A percentile compares a stretch with the other conserved stretches of the same genome.
Conservation (phyloP, 2,113 vertebrate genomes). For the Datnioides undecimradiatus region DNA sequence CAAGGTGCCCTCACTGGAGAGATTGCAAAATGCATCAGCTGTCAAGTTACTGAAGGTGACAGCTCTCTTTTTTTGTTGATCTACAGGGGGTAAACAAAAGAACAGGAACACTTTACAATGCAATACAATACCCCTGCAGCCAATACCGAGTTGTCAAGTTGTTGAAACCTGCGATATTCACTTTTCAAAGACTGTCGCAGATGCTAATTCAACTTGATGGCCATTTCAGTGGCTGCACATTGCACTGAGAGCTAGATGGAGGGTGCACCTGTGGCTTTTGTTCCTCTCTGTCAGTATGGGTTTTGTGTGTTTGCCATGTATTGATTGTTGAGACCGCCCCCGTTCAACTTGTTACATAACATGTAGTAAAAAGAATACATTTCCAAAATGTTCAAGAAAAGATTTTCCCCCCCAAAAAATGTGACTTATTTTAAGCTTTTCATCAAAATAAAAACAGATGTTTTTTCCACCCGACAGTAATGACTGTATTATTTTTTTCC, state of each 20-base stretch:
- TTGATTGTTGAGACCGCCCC: neutral
- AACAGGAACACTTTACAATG: neutral
- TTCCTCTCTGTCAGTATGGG: neutral
- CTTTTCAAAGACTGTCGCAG: neutral
- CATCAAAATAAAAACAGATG: neutral
- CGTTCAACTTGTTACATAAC: neutral
- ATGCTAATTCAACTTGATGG: neutral
- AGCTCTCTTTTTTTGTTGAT: neutral
- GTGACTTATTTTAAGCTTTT: neutral
- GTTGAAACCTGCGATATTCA: neutral
- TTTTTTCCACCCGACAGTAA: no score
- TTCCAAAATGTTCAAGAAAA: no score
- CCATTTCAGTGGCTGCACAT: neutral
- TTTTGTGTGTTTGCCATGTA: neutral
- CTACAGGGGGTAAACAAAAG: neutral
- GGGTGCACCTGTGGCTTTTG: neutral
- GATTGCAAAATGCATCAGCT: constrained; percentile 14
- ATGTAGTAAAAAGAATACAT: neutral
- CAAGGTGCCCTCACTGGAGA: constrained; percentile 11
- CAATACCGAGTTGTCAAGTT: neutral
- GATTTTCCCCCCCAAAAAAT: no score
- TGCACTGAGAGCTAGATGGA: neutral
- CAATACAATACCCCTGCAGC: neutral
- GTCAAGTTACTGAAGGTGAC: constrained; percentile 3
- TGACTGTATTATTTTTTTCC: neutral